Percentiles rank a stretch among this genome's conserved stretches.
These are phyloP conservation scores for Sterna hirundo DNA, from an alignment of 2,113 vertebrate species.

Conservation along the genomic window DNA sequence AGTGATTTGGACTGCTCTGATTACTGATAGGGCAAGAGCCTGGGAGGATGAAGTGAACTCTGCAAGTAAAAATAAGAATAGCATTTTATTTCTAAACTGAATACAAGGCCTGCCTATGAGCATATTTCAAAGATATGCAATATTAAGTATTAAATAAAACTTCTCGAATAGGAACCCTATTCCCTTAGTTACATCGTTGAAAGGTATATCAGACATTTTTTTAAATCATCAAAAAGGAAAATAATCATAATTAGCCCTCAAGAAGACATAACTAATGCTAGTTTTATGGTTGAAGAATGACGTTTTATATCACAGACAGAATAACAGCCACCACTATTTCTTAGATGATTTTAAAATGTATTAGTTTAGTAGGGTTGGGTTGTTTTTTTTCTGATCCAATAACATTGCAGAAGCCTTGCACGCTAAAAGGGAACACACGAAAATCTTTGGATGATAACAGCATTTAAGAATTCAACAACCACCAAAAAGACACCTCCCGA, in stretches of 20 bases:
- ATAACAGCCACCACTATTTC: background rate
- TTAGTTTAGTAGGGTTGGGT: background rate
- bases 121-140: background rate
- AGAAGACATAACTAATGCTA: background rate
- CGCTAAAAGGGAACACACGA: background rate
- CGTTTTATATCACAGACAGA: background rate
- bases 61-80: background rate
- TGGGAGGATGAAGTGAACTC: conserved; percentile 4
- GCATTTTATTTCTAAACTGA: background rate
- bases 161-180: background rate
- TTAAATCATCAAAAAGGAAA: background rate
- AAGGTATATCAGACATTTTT: background rate
- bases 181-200: background rate
- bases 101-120: background rate
- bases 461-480: background rate
- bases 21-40: background rate
- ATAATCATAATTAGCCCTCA: background rate
- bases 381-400: background rate
- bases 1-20: background rate
- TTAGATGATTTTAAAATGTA: background rate
- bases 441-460: background rate
- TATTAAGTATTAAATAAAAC: background rate
- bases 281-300: background rate
- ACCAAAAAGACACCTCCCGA: background rate
- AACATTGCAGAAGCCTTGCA: background rate